Conservation (phyloP, 2,797 vertebrate genomes). For the Molothrus aeneus region DNA sequence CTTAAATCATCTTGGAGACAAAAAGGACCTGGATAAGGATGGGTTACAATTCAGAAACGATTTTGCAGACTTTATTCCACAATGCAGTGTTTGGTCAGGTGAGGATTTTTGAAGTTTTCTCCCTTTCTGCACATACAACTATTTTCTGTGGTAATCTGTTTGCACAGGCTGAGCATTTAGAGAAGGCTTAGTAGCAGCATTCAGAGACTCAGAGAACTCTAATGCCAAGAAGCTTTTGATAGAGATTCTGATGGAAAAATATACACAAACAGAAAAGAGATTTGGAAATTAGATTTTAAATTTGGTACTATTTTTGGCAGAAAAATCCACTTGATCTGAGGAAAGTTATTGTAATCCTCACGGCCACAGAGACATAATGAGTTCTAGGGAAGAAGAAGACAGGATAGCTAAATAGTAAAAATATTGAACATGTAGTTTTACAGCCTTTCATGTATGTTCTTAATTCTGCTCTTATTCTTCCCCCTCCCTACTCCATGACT, state of each 20-base stretch:
- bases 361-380: not conserved
- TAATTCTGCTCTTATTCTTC: not conserved
- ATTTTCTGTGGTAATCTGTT: not conserved
- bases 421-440: not conserved
- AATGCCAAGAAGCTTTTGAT: not conserved
- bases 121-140: not conserved
- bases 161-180: not conserved
- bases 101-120: not conserved
- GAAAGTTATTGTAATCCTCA: constrained; percentile 1
- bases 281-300: not conserved
- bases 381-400: not conserved
- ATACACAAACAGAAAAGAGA: not conserved
- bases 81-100: not conserved
- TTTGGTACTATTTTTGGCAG: constrained; percentile 3
- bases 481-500: not conserved
- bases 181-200: not conserved
- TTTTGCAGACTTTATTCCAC: not conserved
- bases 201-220: not conserved
- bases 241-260: not conserved
- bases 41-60: not conserved
- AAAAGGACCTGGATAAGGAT: not conserved
- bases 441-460: not conserved
- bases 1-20: not conserved
- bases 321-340: not conserved
- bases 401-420: constrained; percentile 25